Evolutionary conservation across 1,140 invertebrate species (phyloP), one percentile per base, ranked within the genome.

Genomic region (Bradynema listronoti): DNA sequence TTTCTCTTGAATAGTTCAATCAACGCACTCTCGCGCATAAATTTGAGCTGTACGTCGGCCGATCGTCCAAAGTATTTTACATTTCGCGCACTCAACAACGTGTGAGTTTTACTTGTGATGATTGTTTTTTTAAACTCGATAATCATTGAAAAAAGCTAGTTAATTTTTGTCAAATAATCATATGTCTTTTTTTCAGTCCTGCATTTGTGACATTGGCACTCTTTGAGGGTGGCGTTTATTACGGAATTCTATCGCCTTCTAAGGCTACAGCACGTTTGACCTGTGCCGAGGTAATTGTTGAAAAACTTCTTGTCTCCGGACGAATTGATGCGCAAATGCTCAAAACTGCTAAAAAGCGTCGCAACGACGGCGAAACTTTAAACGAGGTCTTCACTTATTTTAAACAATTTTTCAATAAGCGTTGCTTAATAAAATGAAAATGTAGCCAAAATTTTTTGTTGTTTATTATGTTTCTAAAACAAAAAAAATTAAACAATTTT

Each of bases 311-410:
- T n/a, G 34, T 9, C n/a, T 25, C 29, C 29, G 47, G 47, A 3
- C 16, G 47, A n/a, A 24, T 50, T 22, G 19, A 43, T 9, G 4
- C 27, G 47, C 2, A n/a, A n/a, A 29, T 19, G 47, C 29, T 30
- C 9, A 50, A 50, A 19, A n/a, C n/a, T 24, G 27, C 16, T 32
- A 50, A 50, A n/a, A 50, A 50, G 47, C 47, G 47, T 19, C 3
- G n/a, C n/a, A n/a, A n/a, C n/a, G n/a, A n/a, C n/a, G n/a, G n/a
- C n/a, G n/a, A n/a, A n/a, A n/a, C n/a, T n/a, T n/a, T n/a, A n/a
- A n/a, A n/a, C n/a, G n/a, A n/a, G n/a, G n/a, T n/a, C n/a, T n/a
- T n/a, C n/a, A n/a, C n/a, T n/a, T n/a, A n/a, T n/a, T n/a, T n/a
- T n/a, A n/a, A n/a, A n/a, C n/a, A n/a, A n/a, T n/a, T n/a, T n/a